Percentiles rank a stretch among this genome's conserved stretches.
phyloP scores from a whole-genome alignment of 2,888 invertebrate species.

The Unio delphinus region DNA sequence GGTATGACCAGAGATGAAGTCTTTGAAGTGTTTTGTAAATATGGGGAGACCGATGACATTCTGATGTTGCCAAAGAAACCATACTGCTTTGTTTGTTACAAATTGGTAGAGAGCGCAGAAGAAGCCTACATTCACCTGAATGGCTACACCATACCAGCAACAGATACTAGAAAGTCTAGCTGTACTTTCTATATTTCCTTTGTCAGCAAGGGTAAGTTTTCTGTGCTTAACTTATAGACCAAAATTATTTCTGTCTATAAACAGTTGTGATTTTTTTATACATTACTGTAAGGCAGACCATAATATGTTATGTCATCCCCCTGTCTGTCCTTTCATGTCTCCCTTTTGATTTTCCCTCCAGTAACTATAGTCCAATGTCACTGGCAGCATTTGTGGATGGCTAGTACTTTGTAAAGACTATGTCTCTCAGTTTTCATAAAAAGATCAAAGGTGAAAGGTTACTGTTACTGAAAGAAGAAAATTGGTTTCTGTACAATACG shows the following conservation, averaged over 20 bases:
- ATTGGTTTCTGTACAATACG: too few species aligned
- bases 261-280: not conserved
- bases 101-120: constrained; percentile 72
- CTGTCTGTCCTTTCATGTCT: too few species aligned
- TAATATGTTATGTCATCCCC: too few species aligned
- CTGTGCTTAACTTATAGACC: not conserved
- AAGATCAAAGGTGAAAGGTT: too few species aligned
- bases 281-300: too few species aligned
- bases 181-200: constrained; percentile 78
- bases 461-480: too few species aligned
- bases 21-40: constrained; percentile 74
- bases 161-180: constrained; percentile 68
- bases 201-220: constrained; percentile 76
- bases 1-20: constrained; percentile 81
- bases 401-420: too few species aligned
- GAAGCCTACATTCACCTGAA: constrained; percentile 40
- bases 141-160: constrained; percentile 56
- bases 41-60: constrained; percentile 77
- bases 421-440: too few species aligned
- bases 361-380: too few species aligned
- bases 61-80: constrained; percentile 85
- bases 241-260: not conserved
- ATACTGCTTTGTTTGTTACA: constrained; percentile 83
- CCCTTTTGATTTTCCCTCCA: too few species aligned
- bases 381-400: too few species aligned